Evolutionary conservation across 2,113 vertebrate species (phyloP).

Genomic region (Crypturellus undulatus): DNA sequence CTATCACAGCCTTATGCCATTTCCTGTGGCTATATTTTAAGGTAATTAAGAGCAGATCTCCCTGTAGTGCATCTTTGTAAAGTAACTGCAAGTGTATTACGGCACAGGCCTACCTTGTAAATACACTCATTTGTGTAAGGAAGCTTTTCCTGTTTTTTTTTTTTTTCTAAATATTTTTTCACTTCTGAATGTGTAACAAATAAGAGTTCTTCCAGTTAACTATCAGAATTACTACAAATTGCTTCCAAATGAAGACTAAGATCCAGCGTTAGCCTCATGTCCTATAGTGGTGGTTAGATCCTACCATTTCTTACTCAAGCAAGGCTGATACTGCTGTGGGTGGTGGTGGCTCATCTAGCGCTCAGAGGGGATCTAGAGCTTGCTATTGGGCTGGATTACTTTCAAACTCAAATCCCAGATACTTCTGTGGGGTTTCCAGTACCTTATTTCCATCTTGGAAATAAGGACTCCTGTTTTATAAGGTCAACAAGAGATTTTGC

Average conservation of each 20-base stretch:
- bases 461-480: neutral
- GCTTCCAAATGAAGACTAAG: neutral
- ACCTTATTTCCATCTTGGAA: neutral
- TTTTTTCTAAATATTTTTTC: neutral
- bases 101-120: neutral
- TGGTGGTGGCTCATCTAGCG: neutral
- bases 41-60: slow-evolving; percentile 68
- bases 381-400: neutral
- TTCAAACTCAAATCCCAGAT: neutral
- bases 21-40: slow-evolving; percentile 71
- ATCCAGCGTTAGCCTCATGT: neutral
- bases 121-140: neutral
- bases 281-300: neutral
- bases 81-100: slow-evolving; percentile 35
- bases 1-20: slow-evolving; percentile 45
- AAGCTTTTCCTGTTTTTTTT: neutral
- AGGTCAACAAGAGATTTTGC: neutral
- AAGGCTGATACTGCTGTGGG: neutral
- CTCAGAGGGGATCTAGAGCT: neutral
- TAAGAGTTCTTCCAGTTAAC: neutral
- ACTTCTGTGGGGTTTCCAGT: neutral
- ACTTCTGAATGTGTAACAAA: neutral
- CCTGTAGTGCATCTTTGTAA: slow-evolving; percentile 24
- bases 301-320: neutral
- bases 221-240: neutral